phyloP scores from a whole-genome alignment of 2,888 invertebrate species.

The Dorcus parallelipipedus region DNA sequence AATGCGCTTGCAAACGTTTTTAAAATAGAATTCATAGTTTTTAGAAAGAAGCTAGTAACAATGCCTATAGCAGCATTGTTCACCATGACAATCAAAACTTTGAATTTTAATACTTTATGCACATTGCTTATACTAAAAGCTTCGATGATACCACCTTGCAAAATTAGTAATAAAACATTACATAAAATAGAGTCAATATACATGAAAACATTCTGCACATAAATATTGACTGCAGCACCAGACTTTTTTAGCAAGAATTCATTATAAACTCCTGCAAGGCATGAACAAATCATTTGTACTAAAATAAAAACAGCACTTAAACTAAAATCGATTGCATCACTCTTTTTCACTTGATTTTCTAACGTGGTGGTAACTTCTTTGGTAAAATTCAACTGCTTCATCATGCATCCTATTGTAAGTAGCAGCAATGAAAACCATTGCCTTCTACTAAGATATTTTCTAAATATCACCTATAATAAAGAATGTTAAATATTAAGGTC shows the following conservation, averaged over 20 bases:
- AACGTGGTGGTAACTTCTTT: conserved; percentile 14
- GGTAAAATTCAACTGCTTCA: conserved; percentile 73
- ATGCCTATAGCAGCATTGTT: conserved; percentile 92
- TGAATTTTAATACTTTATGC: conserved; percentile 58
- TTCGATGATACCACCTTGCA: conserved; percentile 61
- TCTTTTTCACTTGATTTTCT: conserved; percentile 41
- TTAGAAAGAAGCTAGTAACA: conserved; percentile 89
- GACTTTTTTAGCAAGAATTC: conserved; percentile 87
- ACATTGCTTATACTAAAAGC: conserved; percentile 60
- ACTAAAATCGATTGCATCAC: conserved; percentile 49
- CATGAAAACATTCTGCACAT: conserved; percentile 93
- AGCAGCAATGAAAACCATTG: conserved; percentile 90
- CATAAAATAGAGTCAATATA: conserved; percentile 92
- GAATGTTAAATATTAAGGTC: conserved; percentile 11
- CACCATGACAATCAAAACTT: conserved; percentile 76
- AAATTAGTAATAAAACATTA: conserved; percentile 69
- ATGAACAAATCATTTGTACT: conserved; percentile 85
- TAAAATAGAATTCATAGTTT: conserved; percentile 88
- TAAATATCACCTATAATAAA: conserved; percentile 74
- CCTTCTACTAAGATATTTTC: conserved; percentile 70
- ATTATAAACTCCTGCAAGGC: conserved; percentile 93
- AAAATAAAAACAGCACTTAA: conserved; percentile 64
- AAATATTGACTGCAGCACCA: conserved; percentile 81
- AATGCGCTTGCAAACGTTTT: conserved; percentile 95
- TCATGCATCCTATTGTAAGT: conserved; percentile 84